Evolutionary conservation across 2,113 vertebrate genomes (phyloP).

Genomic region (Isichthys henryi): DNA sequence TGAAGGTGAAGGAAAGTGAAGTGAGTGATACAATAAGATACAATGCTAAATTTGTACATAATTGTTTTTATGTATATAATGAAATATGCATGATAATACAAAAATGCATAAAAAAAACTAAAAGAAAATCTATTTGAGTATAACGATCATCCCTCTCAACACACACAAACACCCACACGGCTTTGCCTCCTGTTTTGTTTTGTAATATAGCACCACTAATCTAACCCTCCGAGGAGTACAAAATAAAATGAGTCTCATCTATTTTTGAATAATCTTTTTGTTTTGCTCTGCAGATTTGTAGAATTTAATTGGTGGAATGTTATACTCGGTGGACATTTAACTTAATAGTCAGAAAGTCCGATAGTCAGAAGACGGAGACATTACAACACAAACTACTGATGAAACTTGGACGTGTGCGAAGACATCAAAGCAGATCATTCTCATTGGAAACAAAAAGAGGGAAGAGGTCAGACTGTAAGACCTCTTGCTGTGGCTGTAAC

Average conservation of each 20-base stretch:
- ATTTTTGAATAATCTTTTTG: not conserved
- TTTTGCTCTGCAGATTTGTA: slow-evolving; percentile 16
- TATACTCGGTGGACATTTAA: slow-evolving; percentile 7
- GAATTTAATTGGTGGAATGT: slow-evolving; percentile 20
- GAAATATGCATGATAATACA: not conserved
- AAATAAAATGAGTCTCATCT: slow-evolving; percentile 1
- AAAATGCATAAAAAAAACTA: not conserved
- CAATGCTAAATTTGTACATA: not conserved
- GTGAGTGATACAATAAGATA: not conserved
- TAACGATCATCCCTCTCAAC: not conserved
- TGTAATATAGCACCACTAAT: not conserved
- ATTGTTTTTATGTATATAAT: slow-evolving; percentile 5
- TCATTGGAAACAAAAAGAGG: not conserved
- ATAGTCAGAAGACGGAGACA: not conserved
- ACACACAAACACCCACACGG: slow-evolving; percentile 1
- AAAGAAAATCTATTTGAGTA: not conserved
- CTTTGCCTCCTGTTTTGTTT: not conserved
- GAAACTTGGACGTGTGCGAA: not conserved
- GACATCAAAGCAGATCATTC: not conserved
- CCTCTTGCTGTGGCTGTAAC: not conserved
- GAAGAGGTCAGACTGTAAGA: not conserved
- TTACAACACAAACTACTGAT: not conserved
- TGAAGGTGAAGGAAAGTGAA: not conserved
- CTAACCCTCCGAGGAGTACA: slow-evolving; percentile 10
- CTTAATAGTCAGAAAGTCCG: not conserved